A percentile compares a stretch with the other conserved stretches of the same genome.
Evolutionary conservation across 2,888 invertebrate genomes (phyloP).

Genomic region (Lepas anatifera): DNA sequence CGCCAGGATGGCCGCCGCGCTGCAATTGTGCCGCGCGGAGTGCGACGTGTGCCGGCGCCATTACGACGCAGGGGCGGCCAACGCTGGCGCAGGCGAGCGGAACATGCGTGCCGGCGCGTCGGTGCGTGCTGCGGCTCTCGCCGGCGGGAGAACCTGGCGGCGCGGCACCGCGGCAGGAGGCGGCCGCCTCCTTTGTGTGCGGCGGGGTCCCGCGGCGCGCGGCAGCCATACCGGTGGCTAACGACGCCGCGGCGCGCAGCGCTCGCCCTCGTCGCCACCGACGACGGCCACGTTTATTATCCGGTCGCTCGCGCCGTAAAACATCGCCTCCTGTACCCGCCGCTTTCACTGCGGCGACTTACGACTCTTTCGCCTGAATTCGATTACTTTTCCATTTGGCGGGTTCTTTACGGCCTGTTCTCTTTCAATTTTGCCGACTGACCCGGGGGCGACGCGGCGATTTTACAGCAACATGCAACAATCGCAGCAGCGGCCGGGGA

Average conservation of each 20-base stretch:
- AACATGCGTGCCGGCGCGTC: too few relatives aligned
- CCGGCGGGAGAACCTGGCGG: background rate
- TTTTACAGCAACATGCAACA: conserved; percentile 4
- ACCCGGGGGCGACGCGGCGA: background rate
- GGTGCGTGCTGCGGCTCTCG: background rate
- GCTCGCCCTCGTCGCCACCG: too few relatives aligned
- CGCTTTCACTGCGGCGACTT: conserved; percentile 6
- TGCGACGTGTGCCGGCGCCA: background rate
- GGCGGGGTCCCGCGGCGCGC: background rate
- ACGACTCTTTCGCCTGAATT: background rate
- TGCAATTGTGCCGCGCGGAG: background rate
- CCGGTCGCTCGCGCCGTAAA: background rate
- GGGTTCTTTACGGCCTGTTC: background rate
- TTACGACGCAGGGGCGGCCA: background rate
- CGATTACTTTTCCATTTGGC: conserved; percentile 12
- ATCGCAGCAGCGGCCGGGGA: background rate
- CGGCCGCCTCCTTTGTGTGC: background rate
- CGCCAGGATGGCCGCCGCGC: background rate
- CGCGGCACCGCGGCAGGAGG: background rate
- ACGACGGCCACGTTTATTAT: too few relatives aligned
- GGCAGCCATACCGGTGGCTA: background rate
- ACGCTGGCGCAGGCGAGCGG: background rate
- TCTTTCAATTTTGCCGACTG: background rate
- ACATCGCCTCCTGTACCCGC: background rate
- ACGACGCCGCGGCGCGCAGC: too few relatives aligned